Percentiles rank a stretch among this genome's conserved stretches.
phyloP scores from a whole-genome alignment of 2,113 vertebrate species.

The Rana temporaria region DNA sequence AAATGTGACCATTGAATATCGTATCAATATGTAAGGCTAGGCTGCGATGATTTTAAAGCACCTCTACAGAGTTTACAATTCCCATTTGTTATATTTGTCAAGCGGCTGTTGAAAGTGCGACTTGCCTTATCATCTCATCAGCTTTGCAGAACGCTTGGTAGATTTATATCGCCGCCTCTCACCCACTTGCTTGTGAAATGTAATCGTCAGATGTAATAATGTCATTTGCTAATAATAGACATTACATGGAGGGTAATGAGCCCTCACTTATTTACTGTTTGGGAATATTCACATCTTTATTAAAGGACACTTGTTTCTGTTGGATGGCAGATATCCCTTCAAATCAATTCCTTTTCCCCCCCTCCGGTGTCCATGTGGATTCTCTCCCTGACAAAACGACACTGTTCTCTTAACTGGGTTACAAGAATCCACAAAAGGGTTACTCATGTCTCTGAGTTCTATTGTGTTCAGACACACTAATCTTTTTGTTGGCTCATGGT shows the following conservation, averaged over 20 bases:
- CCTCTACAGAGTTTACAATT: not conserved
- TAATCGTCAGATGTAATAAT: constrained; percentile 52
- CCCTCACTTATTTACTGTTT: constrained; percentile 49
- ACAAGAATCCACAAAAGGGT: constrained; percentile 67
- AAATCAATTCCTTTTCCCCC: constrained; percentile 21
- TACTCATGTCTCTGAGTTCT: constrained; percentile 65
- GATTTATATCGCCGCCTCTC: constrained; percentile 29
- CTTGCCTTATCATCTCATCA: constrained; percentile 9
- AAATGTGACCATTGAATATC: too few species aligned
- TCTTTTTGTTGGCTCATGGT: constrained; percentile 69
- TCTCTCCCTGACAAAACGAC: constrained; percentile 53
- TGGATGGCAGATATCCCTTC: constrained; percentile 44
- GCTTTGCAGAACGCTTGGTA: not conserved
- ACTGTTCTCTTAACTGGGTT: constrained; percentile 61
- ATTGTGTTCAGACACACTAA: constrained; percentile 67
- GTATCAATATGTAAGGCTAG: too few species aligned
- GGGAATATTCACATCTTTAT: constrained; percentile 59
- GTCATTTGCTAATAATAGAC: constrained; percentile 53
- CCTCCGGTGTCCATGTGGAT: constrained; percentile 46
- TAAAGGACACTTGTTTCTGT: constrained; percentile 65
- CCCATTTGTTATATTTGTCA: not conserved
- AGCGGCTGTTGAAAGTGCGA: constrained; percentile 5
- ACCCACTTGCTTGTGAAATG: constrained; percentile 50
- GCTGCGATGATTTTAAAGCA: not conserved
- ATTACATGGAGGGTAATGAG: constrained; percentile 41